Evolutionary conservation across 2,797 vertebrate genomes (phyloP).

Genomic region (Synanceia verrucosa): DNA sequence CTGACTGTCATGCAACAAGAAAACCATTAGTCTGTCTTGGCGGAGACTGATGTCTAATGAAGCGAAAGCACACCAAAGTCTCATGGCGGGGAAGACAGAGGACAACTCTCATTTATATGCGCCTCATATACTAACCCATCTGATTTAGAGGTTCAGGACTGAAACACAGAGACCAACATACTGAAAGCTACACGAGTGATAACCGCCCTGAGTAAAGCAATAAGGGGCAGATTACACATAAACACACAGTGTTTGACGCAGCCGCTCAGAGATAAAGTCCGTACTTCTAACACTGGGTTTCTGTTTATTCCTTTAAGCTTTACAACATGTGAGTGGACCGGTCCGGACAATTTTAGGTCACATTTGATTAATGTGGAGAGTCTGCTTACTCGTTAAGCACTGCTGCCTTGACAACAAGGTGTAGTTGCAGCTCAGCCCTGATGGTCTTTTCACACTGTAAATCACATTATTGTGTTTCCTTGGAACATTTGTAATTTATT

Average conservation of each 20-base stretch:
- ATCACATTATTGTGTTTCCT: constrained; percentile 44
- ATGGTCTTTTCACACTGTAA: constrained; percentile 45
- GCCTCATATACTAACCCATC: constrained; percentile 63
- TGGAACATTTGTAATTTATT: constrained; percentile 54
- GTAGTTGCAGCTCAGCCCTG: constrained; percentile 37
- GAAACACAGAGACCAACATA: constrained; percentile 55
- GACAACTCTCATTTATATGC: constrained; percentile 78
- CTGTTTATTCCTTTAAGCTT: constrained; percentile 34
- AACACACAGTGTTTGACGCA: constrained; percentile 16
- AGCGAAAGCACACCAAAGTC: constrained; percentile 64
- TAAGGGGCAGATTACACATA: constrained; percentile 47
- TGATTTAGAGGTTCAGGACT: constrained; percentile 71
- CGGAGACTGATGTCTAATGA: constrained; percentile 74
- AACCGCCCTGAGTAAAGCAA: constrained; percentile 47
- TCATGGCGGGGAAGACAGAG: constrained; percentile 51
- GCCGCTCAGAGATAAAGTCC: constrained; percentile 2
- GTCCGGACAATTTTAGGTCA: constrained; percentile 75
- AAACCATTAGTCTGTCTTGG: constrained; percentile 67
- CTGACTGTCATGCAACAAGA: constrained; percentile 64
- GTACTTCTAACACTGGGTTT: constrained; percentile 14
- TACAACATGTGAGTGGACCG: constrained; percentile 47
- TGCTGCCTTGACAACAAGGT: constrained; percentile 53
- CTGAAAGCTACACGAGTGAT: constrained; percentile 54
- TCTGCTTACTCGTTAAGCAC: constrained; percentile 61
- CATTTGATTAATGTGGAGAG: constrained; percentile 70